These are phyloP conservation scores for Polydrusus tereticollis DNA, from an alignment of 2,888 invertebrate genomes.

Conservation along the genomic window DNA sequence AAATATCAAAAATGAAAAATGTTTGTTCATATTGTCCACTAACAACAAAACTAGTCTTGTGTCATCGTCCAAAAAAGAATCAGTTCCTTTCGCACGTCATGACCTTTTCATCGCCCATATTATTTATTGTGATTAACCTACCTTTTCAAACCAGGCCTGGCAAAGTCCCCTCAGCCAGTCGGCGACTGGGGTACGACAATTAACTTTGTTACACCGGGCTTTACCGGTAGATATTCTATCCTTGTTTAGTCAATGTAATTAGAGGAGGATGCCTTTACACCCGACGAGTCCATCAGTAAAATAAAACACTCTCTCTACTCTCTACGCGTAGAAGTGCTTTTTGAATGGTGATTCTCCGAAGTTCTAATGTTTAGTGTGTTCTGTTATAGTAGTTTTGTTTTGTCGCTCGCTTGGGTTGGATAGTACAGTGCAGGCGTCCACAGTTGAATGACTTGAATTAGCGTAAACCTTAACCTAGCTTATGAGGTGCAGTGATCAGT, in stretches of 20 bases:
- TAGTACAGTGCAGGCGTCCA: not conserved
- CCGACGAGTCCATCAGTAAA: not conserved
- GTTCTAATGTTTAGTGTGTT: slow-evolving; percentile 1
- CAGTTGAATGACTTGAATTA: not conserved
- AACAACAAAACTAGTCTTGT: not conserved
- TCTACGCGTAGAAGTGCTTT: not conserved
- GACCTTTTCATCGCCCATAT: slow-evolving; percentile 1
- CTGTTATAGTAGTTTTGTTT: slow-evolving; percentile 1
- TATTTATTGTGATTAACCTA: slow-evolving; percentile 7
- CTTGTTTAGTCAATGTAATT: not conserved
- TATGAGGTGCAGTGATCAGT: not conserved
- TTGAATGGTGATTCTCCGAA: slow-evolving; percentile 8
- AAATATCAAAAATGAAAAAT: not conserved
- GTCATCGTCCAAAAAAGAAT: not conserved
- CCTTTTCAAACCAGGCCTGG: not conserved
- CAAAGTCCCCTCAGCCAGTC: not conserved
- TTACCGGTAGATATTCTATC: not conserved
- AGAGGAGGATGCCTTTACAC: not conserved
- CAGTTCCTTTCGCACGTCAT: not conserved
- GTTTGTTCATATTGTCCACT: not conserved
- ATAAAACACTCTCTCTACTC: not conserved
- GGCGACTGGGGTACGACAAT: not conserved
- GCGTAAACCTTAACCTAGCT: slow-evolving; percentile 11
- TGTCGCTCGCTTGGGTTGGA: not conserved
- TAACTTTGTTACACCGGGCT: not conserved